A percentile compares a stretch with the other conserved stretches of the same genome.
Conservation (phyloP, 2,888 invertebrate genomes). For the Phytoseiulus persimilis region DNA sequence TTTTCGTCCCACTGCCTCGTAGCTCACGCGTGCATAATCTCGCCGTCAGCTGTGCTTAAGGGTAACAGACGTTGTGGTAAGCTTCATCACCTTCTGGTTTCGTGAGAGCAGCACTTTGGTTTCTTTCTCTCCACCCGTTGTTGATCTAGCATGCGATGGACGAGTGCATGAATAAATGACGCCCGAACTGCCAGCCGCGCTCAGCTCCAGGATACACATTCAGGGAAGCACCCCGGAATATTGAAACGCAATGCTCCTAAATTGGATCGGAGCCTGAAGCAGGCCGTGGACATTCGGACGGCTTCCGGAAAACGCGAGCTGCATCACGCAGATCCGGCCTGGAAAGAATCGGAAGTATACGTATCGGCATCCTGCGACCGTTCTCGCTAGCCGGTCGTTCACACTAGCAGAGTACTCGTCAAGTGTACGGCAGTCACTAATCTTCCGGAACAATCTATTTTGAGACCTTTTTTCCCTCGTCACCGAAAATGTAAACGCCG, state of each 20-base stretch:
- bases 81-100: neutral
- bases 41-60: neutral
- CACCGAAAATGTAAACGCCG: neutral
- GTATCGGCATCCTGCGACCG: too few relatives aligned
- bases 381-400: too few relatives aligned
- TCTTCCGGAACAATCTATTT: too few relatives aligned
- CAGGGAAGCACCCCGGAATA: neutral
- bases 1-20: neutral
- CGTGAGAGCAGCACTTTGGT: neutral
- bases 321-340: too few relatives aligned
- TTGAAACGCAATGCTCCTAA: neutral
- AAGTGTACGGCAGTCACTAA: too few relatives aligned
- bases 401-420: too few relatives aligned
- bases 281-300: too few relatives aligned
- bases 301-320: too few relatives aligned
- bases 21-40: neutral
- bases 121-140: neutral
- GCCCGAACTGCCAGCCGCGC: neutral
- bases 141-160: neutral
- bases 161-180: neutral
- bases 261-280: too few relatives aligned
- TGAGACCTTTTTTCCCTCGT: too few relatives aligned
- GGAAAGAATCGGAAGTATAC: too few relatives aligned
- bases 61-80: neutral
- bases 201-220: too few relatives aligned